Conservation (phyloP, 1,140 invertebrate genomes). For the Drosophila jambulina region DNA sequence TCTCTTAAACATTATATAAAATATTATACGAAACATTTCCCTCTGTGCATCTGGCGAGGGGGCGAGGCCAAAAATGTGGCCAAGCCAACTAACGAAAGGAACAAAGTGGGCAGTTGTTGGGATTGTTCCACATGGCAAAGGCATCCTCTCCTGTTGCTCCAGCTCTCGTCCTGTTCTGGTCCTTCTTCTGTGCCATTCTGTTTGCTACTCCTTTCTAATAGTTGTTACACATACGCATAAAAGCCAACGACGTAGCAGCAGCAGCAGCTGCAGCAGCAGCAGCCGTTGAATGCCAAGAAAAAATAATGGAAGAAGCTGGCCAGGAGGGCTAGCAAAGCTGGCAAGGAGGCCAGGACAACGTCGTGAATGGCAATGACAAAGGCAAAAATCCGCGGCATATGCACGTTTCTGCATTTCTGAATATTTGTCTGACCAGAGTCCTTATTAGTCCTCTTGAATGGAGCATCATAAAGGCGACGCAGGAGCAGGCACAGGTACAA, state of each 20-base stretch:
- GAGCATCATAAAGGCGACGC: not conserved
- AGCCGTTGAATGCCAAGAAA: slow-evolving; percentile 29
- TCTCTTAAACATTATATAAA: too few relatives aligned
- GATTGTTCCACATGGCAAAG: slow-evolving; percentile 13
- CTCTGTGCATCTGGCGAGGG: slow-evolving; percentile 3
- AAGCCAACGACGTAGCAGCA: slow-evolving; percentile 45
- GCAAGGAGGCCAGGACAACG: slow-evolving; percentile 14
- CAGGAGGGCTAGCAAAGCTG: not conserved
- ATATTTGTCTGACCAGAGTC: slow-evolving; percentile 18
- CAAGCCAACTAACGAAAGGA: slow-evolving; percentile 33
- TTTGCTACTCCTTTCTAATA: slow-evolving; percentile 69
- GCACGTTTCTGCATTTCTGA: slow-evolving; percentile 5
- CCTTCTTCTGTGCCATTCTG: slow-evolving; percentile 30
- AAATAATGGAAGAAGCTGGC: not conserved
- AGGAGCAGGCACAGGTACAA: slow-evolving; percentile 7
- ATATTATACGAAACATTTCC: not conserved
- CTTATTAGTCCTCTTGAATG: slow-evolving; percentile 33
- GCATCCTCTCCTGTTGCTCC: slow-evolving; percentile 24
- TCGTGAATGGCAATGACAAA: slow-evolving; percentile 45
- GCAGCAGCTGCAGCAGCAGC: slow-evolving; percentile 35
- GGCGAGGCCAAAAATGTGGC: slow-evolving; percentile 60
- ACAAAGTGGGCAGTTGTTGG: slow-evolving; percentile 8
- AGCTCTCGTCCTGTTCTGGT: slow-evolving; percentile 42
- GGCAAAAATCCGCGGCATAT: slow-evolving; percentile 43
- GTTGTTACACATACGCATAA: slow-evolving; percentile 68